Base-by-base conservation (phyloP, 2,888 invertebrate species). In the Clostera curtula region DNA sequence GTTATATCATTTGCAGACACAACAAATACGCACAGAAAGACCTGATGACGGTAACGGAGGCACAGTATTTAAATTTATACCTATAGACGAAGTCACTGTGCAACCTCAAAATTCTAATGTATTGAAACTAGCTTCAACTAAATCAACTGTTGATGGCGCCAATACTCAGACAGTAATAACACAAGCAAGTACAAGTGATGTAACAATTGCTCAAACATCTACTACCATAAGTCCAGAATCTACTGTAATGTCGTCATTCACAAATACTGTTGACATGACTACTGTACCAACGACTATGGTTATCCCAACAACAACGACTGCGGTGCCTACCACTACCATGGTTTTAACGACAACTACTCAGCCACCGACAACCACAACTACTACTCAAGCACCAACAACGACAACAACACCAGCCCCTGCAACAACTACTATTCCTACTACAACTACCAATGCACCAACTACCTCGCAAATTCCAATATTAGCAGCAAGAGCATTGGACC, bases 1-100 rank as follows among this genome's bases (percentile, higher is more conserved):
- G 24, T 34, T 36, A 28, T 49, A 57, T 36, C 48, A 42, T 58
- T 85, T 83, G 41, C 80, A 86, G 86, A 86, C 86, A 34, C 70
- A 85, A 65, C 69, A 80, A 74, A 85, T 86, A 42, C 70, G 83
- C 34, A 85, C 85, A 12, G 84, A 85, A 66, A 83, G 66, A 45
- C 83, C 85, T 31, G 59, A 46, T 40, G 71, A 74, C 43, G 76
- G 65, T 43, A 70, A 56, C 37, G 73, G 67, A 43, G 67, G 56
- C 36, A 58, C 77, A 24, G 61, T 82, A 46, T 82, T 84, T 56
- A 84, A 76, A 62, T 83, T 74, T 37, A 82, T 83, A 65, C 80
- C 80, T 15, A 76, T 80, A 41, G 79, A 85, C 29, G 76, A 85
- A 60, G 67, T 85, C 9, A 71, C 61, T 34, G 60, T 66, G 29